phyloP scores from a whole-genome alignment of 2,113 vertebrate species.

The Labeo catla region DNA sequence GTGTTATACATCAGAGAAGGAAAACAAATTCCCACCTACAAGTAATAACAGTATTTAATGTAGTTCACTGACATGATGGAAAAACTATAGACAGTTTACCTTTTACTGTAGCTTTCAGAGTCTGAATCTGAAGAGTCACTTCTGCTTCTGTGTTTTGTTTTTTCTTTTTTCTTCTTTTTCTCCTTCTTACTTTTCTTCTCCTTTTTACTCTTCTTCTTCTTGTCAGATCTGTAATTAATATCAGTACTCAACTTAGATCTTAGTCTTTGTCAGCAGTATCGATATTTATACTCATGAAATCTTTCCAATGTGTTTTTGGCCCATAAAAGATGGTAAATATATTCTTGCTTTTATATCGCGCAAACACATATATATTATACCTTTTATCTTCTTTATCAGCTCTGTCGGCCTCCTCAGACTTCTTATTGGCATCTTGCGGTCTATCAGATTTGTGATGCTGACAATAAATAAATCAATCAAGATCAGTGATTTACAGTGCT shows the following conservation, averaged over 20 bases:
- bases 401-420: conserved; percentile 65
- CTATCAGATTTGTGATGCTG: conserved; percentile 84
- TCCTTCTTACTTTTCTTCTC: conserved; percentile 82
- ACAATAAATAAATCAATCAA: background rate
- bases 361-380: conserved; percentile 59
- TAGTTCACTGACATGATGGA: background rate
- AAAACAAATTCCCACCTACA: background rate
- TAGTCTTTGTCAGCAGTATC: background rate
- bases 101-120: conserved; percentile 66
- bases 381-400: conserved; percentile 61
- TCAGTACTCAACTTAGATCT: background rate
- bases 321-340: background rate
- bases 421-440: conserved; percentile 60
- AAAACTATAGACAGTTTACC: conserved; percentile 61
- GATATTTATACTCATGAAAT: too few relatives aligned
- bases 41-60: background rate
- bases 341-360: background rate
- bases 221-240: conserved; percentile 63
- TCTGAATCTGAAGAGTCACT: conserved; percentile 62
- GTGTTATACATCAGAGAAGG: background rate
- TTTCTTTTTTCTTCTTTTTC: conserved; percentile 81
- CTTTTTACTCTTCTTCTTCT: conserved; percentile 80
- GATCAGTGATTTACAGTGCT: background rate
- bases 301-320: too few relatives aligned
- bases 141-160: conserved; percentile 79